Percentiles rank a stretch among this genome's conserved stretches.
Conservation (phyloP, 2,888 invertebrate species). For the Calameuta pallipes region DNA sequence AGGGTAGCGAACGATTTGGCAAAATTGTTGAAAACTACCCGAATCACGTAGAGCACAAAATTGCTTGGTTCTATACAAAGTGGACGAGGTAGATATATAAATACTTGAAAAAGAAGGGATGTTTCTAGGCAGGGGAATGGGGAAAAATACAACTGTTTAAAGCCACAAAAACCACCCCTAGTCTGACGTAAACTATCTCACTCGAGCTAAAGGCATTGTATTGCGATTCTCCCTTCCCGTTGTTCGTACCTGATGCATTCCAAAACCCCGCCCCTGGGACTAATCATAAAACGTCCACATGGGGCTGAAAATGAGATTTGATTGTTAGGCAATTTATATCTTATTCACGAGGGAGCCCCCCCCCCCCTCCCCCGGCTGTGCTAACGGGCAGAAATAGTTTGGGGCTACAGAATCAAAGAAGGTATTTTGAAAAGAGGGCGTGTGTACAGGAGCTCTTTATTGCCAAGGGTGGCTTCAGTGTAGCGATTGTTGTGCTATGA, state of each 20-base stretch:
- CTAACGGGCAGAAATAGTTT: background rate
- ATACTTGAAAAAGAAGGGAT: background rate
- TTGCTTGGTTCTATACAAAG: background rate
- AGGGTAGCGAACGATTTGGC: background rate
- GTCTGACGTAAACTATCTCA: background rate
- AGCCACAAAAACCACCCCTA: background rate
- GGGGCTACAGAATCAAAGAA: background rate
- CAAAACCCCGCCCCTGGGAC: constrained; percentile 2
- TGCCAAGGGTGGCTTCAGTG: background rate
- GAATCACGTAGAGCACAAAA: background rate
- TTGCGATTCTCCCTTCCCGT: background rate
- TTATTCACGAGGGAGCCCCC: constrained; percentile 19
- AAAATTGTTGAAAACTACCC: background rate
- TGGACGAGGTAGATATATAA: background rate
- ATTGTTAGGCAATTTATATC: constrained; percentile 37
- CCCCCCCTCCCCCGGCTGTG: background rate
- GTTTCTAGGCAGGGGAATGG: background rate
- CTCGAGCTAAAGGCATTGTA: background rate
- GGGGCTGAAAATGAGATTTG: constrained; percentile 23
- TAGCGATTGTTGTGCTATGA: background rate
- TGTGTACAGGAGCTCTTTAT: background rate
- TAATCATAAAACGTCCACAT: background rate
- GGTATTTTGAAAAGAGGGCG: background rate
- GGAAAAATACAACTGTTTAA: background rate
- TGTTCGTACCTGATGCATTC: constrained; percentile 1